These are phyloP conservation scores for Chaetodon trifascialis DNA, from an alignment of 2,113 vertebrate species.

Conservation along the genomic window DNA sequence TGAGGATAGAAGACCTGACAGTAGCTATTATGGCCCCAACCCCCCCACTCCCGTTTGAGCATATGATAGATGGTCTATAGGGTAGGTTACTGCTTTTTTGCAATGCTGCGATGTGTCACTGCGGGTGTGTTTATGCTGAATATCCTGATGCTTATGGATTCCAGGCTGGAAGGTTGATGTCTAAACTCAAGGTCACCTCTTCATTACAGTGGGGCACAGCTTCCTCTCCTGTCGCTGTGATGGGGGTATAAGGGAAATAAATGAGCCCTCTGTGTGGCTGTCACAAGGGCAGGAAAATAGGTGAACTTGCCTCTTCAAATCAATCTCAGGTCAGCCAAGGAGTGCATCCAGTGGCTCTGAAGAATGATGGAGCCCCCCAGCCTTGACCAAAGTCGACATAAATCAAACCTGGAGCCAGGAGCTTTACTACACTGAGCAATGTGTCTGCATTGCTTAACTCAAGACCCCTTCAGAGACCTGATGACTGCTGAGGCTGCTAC, in stretches of 20 bases:
- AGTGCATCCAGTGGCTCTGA: slow-evolving; percentile 50
- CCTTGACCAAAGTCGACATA: slow-evolving; percentile 60
- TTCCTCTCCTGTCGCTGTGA: slow-evolving; percentile 31
- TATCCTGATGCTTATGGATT: slow-evolving; percentile 47
- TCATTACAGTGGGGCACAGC: slow-evolving; percentile 50
- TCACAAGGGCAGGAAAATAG: slow-evolving; percentile 60
- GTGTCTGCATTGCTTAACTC: slow-evolving; percentile 62
- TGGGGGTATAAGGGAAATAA: slow-evolving; percentile 62
- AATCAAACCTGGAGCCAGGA: slow-evolving; percentile 67
- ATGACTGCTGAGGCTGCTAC: slow-evolving; percentile 29
- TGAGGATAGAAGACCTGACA: slow-evolving; percentile 21
- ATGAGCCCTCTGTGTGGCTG: slow-evolving; percentile 47
- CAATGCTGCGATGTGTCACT: slow-evolving; percentile 11
- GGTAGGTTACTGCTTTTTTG: slow-evolving; percentile 28
- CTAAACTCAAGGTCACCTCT: slow-evolving; percentile 71
- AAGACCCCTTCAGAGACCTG: slow-evolving; percentile 47
- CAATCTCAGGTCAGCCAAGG: slow-evolving; percentile 55
- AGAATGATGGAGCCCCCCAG: slow-evolving; percentile 49
- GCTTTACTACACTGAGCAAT: slow-evolving; percentile 53
- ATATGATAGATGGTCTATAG: slow-evolving; percentile 41
- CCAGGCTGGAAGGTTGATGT: slow-evolving; percentile 36
- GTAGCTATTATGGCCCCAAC: slow-evolving; percentile 29
- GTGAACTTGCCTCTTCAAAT: slow-evolving; percentile 53
- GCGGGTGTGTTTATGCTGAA: slow-evolving; percentile 44
- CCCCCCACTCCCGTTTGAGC: slow-evolving; percentile 27